Evolutionary conservation across 2,888 invertebrate genomes (phyloP).

Genomic region (Drosophila rellima): DNA sequence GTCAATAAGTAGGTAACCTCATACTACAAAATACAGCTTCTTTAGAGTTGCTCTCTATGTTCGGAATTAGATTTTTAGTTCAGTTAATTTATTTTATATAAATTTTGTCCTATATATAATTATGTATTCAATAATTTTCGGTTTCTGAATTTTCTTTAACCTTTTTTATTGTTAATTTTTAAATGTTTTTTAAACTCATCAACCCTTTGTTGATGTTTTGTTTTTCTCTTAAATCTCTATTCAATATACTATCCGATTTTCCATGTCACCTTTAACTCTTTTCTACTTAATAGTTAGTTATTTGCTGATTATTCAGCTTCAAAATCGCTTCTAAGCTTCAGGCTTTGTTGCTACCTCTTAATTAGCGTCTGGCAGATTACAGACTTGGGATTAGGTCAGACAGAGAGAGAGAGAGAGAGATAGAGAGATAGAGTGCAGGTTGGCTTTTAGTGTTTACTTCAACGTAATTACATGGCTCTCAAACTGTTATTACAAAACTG

Average conservation of each 20-base stretch:
- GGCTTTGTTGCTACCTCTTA: neutral
- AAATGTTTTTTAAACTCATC: neutral
- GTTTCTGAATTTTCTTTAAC: too few species aligned
- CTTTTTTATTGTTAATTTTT: neutral
- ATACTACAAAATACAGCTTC: neutral
- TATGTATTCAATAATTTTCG: too few species aligned
- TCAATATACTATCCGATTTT: neutral
- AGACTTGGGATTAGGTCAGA: conserved; percentile 8
- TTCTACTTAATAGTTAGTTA: neutral
- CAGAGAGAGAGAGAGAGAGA: too few species aligned
- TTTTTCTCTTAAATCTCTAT: neutral
- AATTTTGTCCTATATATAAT: too few species aligned
- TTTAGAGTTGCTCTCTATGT: neutral
- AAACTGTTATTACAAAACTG: conserved; percentile 41
- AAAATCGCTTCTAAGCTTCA: neutral
- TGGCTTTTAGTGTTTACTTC: conserved; percentile 10
- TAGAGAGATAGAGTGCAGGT: neutral
- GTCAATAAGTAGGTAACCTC: neutral
- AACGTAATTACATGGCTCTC: conserved; percentile 23
- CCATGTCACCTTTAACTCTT: neutral
- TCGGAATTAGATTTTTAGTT: neutral
- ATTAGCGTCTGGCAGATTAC: conserved; percentile 15
- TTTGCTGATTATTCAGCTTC: neutral
- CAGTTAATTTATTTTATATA: neutral
- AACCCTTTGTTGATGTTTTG: neutral